Base-by-base conservation (phyloP, 2,888 invertebrate species). In the Heliconius aoede region DNA sequence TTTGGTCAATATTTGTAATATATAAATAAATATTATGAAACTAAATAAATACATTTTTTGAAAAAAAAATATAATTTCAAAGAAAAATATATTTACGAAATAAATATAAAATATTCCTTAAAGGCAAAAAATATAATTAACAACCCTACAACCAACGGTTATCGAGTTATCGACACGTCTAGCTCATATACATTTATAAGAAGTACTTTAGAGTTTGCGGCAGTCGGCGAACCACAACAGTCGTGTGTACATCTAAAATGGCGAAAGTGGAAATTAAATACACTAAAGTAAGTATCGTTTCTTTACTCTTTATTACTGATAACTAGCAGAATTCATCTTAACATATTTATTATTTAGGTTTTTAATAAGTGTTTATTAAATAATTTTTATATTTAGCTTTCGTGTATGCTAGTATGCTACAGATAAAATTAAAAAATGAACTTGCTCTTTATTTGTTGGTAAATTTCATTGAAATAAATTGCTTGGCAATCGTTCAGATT, bases 261-360 rank as follows among this genome's bases (percentile, higher is more conserved):
- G 91, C 88, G 77, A 92, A 93, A 85, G 93, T 95, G 79, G 88
- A 92, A 81, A 90, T 95, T 84, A 78, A 77, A 79, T 79, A 79
- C 24, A 78, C 75, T 30, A 75, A 74, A 60, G 76, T 76, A 76
- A 68, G 55, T 30, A 24, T 69, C 28, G 51, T 62, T 71, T 73
- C 11, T 21, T 55, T 32, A 30, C 18, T 5, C 21, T 30, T 21
- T 51, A 32, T 8, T 24, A 65, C 4, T 24, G 13, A 18, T 67
- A 46, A 24, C 26, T 46, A 40, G 21, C 46, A 46, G 8, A 4
- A 26, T 67, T 26, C 15, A n/a, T 32, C n/a, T 55, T 21, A 67
- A 7, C 28, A 3, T 67, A 46, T 21, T 46, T 26, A 67, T 1
- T 67, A 46, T 21, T 46, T 26, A 67, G 26, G 1, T 21, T 11